Evolutionary conservation across 2,888 invertebrate species (phyloP).

Genomic region (Zygothrica quintamaculata): DNA sequence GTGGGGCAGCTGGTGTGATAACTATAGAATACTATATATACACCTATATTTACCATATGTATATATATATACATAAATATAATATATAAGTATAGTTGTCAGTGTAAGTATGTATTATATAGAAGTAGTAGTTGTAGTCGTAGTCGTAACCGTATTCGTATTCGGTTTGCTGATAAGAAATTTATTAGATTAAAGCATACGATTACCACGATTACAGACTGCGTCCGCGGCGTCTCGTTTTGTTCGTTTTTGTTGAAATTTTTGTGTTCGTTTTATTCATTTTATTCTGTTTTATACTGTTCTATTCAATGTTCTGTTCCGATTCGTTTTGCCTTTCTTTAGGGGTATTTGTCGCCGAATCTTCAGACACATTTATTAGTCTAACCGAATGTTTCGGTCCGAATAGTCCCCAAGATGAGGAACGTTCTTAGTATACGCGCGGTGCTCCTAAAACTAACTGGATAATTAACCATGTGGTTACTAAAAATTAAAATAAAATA

Average conservation of each 20-base stretch:
- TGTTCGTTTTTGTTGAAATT: slow-evolving; percentile 21
- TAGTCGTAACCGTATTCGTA: slow-evolving; percentile 10
- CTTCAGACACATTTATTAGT: slow-evolving; percentile 58
- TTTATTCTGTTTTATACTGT: slow-evolving; percentile 1
- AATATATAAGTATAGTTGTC: too few species aligned
- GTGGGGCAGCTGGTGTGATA: slow-evolving; percentile 56
- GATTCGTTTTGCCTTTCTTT: slow-evolving; percentile 41
- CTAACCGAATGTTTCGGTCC: slow-evolving; percentile 45
- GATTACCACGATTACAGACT: slow-evolving; percentile 70
- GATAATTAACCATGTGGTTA: slow-evolving; percentile 26
- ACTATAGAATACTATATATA: slow-evolving; percentile 23
- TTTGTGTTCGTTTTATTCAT: slow-evolving; percentile 8
- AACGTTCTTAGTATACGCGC: slow-evolving; percentile 13
- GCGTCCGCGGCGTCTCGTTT: slow-evolving; percentile 19
- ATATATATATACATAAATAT: slow-evolving; percentile 10
- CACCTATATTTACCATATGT: slow-evolving; percentile 6
- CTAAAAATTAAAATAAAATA: neutral
- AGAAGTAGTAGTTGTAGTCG: slow-evolving; percentile 18
- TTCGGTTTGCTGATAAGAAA: slow-evolving; percentile 70
- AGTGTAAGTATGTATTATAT: too few species aligned
- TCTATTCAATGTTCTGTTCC: slow-evolving; percentile 27
- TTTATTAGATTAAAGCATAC: slow-evolving; percentile 78
- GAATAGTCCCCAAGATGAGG: slow-evolving; percentile 11
- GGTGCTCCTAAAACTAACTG: neutral
- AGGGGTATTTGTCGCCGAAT: slow-evolving; percentile 48